Evolutionary conservation across 2,797 vertebrate genomes (phyloP).

Genomic region (Otolemur crassicaudatus): DNA sequence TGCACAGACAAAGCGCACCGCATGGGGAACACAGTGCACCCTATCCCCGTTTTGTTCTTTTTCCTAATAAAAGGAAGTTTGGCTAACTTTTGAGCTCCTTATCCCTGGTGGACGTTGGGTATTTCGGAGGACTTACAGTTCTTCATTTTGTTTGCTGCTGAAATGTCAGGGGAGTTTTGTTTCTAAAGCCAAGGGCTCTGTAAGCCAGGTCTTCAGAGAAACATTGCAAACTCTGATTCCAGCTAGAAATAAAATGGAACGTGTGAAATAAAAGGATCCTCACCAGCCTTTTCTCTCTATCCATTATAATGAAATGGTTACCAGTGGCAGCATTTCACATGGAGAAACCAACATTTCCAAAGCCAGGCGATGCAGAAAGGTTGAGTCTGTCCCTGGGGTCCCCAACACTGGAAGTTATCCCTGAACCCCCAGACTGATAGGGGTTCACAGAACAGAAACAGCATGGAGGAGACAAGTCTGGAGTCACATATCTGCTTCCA

Average conservation of each 20-base stretch:
- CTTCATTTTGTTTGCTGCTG: conserved; percentile 72
- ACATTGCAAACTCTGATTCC: conserved; percentile 77
- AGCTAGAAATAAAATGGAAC: conserved; percentile 76
- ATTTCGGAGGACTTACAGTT: conserved; percentile 67
- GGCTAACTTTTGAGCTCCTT: conserved; percentile 68
- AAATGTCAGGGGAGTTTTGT: conserved; percentile 76
- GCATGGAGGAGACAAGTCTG: not conserved
- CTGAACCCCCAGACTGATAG: not conserved
- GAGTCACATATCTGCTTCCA: not conserved
- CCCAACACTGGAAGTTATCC: not conserved
- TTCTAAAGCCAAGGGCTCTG: conserved; percentile 80
- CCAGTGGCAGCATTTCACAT: not conserved
- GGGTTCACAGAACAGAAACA: rapidly evolving
- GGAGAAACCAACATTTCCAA: conserved; percentile 59
- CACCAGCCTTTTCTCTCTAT: conserved; percentile 62
- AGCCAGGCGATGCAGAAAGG: conserved; percentile 45
- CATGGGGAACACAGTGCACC: rapidly evolving
- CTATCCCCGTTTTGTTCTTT: rapidly evolving
- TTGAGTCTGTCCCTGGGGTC: conserved; percentile 1
- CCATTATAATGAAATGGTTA: conserved; percentile 28
- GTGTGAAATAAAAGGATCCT: conserved; percentile 65
- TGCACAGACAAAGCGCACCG: not conserved
- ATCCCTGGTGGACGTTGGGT: conserved; percentile 61
- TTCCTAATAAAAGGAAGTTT: conserved; percentile 26
- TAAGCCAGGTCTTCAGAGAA: conserved; percentile 74